Conservation (phyloP, 2,797 vertebrate species). For the Eleutherodactylus coqui region DNA sequence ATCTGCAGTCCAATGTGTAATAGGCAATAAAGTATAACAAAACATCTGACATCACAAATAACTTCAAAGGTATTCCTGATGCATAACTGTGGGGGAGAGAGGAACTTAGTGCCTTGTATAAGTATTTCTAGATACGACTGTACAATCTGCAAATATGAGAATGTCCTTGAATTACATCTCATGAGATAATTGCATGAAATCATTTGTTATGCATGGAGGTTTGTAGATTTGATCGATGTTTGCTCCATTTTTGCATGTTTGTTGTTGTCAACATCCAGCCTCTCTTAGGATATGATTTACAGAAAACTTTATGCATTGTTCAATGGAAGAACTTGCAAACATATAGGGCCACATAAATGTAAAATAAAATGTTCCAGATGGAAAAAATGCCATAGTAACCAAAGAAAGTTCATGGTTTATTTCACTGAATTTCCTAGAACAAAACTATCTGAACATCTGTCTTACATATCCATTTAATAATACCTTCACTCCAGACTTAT, state of each 20-base stretch:
- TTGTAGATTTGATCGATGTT: background rate
- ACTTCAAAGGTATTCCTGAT: background rate
- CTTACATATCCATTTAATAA: background rate
- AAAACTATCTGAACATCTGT: no score
- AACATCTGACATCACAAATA: background rate
- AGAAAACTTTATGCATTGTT: background rate
- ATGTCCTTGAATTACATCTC: background rate
- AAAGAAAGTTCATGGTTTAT: background rate
- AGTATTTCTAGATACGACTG: background rate
- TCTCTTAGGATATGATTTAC: background rate
- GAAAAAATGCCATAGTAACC: background rate
- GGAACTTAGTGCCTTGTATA: background rate
- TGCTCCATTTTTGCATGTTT: background rate
- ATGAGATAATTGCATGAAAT: background rate
- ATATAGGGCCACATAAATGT: background rate
- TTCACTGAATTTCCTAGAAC: background rate
- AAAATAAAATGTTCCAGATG: background rate
- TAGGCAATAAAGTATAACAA: background rate
- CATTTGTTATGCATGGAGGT: background rate
- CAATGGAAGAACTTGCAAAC: background rate
- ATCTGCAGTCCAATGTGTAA: background rate
- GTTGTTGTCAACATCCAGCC: background rate
- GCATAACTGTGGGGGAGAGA: background rate
- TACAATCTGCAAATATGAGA: background rate
- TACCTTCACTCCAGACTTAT: background rate